Evolutionary conservation across 2,113 vertebrate genomes (phyloP).

Genomic region (Amblyornis subalaris): DNA sequence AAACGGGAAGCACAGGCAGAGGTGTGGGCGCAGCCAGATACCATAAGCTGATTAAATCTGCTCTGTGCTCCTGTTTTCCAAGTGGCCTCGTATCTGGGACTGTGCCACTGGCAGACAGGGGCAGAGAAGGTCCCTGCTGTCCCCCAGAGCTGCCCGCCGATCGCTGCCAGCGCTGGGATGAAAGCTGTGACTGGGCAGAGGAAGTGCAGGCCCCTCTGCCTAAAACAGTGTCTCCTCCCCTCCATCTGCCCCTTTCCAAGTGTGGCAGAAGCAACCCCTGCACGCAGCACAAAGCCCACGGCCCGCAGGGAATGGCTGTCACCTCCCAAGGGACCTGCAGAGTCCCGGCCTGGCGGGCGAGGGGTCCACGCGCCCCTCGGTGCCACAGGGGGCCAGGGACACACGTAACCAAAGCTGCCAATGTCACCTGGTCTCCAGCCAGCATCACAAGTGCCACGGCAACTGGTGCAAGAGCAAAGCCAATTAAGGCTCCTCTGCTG

Average conservation of each 20-base stretch:
- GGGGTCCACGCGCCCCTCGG: rapidly evolving
- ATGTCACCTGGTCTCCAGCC: neutral
- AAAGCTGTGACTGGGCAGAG: neutral
- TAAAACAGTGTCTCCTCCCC: neutral
- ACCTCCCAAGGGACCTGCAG: neutral
- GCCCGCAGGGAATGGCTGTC: rapidly evolving
- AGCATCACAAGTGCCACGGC: neutral
- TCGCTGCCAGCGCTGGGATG: rapidly evolving
- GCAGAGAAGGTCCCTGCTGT: neutral
- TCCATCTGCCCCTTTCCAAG: neutral
- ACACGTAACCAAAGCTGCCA: neutral
- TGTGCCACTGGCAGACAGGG: neutral
- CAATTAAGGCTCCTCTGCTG: neutral
- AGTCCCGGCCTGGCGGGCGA: rapidly evolving
- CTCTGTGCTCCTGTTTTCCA: neutral
- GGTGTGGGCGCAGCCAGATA: neutral
- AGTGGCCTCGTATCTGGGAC: neutral
- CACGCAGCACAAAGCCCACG: neutral
- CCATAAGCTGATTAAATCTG: neutral
- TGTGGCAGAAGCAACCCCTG: neutral
- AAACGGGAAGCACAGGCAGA: neutral
- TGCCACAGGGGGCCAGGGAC: neutral
- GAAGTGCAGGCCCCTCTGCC: neutral
- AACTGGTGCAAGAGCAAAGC: neutral
- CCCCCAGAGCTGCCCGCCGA: neutral